phyloP scores from a whole-genome alignment of 2,888 invertebrate genomes.

The Deilephila elpenor region DNA sequence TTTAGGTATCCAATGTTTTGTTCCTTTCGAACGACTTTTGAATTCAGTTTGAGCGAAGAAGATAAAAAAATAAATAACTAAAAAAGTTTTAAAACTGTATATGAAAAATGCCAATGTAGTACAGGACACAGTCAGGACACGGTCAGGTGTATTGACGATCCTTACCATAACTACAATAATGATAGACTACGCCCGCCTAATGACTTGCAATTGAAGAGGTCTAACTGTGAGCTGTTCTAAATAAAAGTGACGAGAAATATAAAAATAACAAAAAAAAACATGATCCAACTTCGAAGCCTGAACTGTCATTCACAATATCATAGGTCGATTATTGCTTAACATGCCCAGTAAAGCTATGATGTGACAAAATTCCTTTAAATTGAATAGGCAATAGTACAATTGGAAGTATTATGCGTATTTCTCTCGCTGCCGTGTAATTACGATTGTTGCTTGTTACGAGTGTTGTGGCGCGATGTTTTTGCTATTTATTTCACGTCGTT shows the following conservation, averaged over 20 bases:
- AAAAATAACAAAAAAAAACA: not conserved
- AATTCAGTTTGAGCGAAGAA: too few relatives aligned
- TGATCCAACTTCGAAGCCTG: not conserved
- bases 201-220: too few relatives aligned
- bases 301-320: constrained; percentile 33
- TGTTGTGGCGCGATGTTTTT: not conserved
- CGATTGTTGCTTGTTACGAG: constrained; percentile 36
- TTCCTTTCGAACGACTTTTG: too few relatives aligned
- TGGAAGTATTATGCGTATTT: constrained; percentile 36
- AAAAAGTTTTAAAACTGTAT: too few relatives aligned
- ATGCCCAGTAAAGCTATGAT: constrained; percentile 16
- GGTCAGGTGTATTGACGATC: too few relatives aligned
- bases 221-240: too few relatives aligned
- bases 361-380: constrained; percentile 44
- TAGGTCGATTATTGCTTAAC: constrained; percentile 35
- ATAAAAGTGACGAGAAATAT: not conserved
- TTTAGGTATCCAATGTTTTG: too few relatives aligned
- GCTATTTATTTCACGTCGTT: not conserved
- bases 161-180: too few relatives aligned
- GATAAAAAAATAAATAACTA: too few relatives aligned
- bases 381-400: constrained; percentile 36
- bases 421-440: constrained; percentile 26
- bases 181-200: too few relatives aligned
- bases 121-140: not conserved
- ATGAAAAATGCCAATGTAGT: too few relatives aligned